These are phyloP conservation scores for Huso huso DNA, from an alignment of 2,797 vertebrate genomes.

Conservation along the genomic window DNA sequence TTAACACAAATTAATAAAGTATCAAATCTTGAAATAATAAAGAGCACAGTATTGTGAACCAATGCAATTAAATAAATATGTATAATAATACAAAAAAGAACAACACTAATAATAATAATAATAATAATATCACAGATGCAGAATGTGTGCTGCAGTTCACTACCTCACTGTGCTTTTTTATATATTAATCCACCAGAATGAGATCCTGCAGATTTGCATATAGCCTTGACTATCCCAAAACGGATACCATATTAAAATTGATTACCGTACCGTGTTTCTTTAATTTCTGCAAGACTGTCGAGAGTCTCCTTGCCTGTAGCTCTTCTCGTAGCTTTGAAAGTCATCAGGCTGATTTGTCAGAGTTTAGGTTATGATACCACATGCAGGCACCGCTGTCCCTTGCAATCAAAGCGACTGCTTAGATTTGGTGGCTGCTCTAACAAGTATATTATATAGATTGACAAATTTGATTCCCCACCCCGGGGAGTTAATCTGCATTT, in stretches of 20 bases:
- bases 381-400: slow-evolving; percentile 69
- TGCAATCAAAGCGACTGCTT: slow-evolving; percentile 66
- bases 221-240: slow-evolving; percentile 77
- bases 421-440: slow-evolving; percentile 62
- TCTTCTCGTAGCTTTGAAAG: slow-evolving; percentile 69
- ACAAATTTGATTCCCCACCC: slow-evolving; percentile 69
- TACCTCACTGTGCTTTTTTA: slow-evolving; percentile 30
- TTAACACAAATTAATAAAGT: too few species aligned
- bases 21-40: too few species aligned
- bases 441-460: slow-evolving; percentile 70
- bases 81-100: too few species aligned
- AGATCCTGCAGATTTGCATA: slow-evolving; percentile 76
- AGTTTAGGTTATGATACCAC: slow-evolving; percentile 69
- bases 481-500: slow-evolving; percentile 70
- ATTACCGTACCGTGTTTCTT: slow-evolving; percentile 73
- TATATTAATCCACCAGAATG: slow-evolving; percentile 67
- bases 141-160: too few species aligned
- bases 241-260: slow-evolving; percentile 74
- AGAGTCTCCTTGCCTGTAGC: slow-evolving; percentile 73
- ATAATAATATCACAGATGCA: too few species aligned
- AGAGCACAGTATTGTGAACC: too few species aligned
- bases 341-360: slow-evolving; percentile 76
- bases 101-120: too few species aligned
- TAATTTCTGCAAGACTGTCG: slow-evolving; percentile 63
- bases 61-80: too few species aligned